Base-by-base conservation (phyloP, 1,140 invertebrate genomes). In the Calephelis nemesis region DNA sequence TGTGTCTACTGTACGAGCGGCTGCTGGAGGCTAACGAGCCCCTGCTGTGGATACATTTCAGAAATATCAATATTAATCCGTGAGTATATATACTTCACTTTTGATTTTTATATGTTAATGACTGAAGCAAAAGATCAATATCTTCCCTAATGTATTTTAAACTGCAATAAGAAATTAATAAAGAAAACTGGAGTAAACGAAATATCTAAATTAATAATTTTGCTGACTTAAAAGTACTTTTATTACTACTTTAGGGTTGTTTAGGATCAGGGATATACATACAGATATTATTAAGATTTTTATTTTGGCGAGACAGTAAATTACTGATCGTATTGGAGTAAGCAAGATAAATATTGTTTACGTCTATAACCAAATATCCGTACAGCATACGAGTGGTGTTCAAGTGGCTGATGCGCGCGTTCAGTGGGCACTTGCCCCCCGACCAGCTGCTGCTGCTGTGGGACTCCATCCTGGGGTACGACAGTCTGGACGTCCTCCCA, bases 341-440 rank as follows among this genome's bases (percentile, higher is more conserved):
- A 9, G 19, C 19, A 11, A 19, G 7, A 19, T 54, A 30, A 7
- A 19, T 19, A 54, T 54, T 50, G 4, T 50, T 6, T 13, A 50
- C 15, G 6, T 50, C 7, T 19, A 19, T 19, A 19, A 12, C 19
- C 7, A 50, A 40, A 65, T 4, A 10, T 66, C 52, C 5, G 81
- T 81, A 62, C 77, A 90, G 97, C n/a, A 93, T 98, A 45, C 94
- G 96, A 78, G 94, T 99, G 15, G 97, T 98, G 4, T 98, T 99
- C 83, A 98, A 98, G 87, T 99, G 98, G 98, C 87, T 99, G 9
- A 98, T 99, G 94, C 93, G 97, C 72, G 97, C 96, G 2, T 99
- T 98, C 84, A 98, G 97, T 75, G 98, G 98, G 0, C 97, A 98
- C 83, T 92, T 99, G 62, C 95, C 97, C 0, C 97, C 97, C 5